Evolutionary conservation across 2,113 vertebrate genomes (phyloP).

Genomic region (Coracopsis vasa): DNA sequence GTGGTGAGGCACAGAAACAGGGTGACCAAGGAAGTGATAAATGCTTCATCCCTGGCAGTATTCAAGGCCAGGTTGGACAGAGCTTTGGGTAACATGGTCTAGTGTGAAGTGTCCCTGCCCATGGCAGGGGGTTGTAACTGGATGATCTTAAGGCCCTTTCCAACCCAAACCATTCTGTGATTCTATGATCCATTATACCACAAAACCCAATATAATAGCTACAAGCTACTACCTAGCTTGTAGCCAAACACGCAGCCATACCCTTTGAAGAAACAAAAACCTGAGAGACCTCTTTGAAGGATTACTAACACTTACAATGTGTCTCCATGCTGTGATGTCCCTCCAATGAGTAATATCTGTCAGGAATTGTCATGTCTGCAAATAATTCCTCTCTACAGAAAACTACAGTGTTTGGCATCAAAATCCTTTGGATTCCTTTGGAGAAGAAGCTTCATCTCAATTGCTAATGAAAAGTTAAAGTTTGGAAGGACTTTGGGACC

Average conservation of each 20-base stretch:
- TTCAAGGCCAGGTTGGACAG: too few relatives aligned
- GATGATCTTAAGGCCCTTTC: neutral
- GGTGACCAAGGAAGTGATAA: too few relatives aligned
- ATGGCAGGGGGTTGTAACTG: neutral
- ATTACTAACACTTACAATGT: rapidly evolving
- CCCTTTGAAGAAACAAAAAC: neutral
- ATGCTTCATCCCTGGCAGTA: too few relatives aligned
- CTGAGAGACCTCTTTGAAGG: neutral
- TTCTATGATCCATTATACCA: neutral
- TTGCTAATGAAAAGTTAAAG: neutral
- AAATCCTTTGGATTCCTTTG: neutral
- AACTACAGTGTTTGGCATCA: neutral
- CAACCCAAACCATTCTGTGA: neutral
- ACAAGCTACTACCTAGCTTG: neutral
- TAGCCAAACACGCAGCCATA: neutral
- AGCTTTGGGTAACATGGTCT: neutral
- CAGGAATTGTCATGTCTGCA: neutral
- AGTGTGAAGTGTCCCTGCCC: neutral
- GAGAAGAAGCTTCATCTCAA: neutral
- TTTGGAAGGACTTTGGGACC: neutral
- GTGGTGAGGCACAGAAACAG: too few relatives aligned
- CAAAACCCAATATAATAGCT: neutral
- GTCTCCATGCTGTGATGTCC: neutral
- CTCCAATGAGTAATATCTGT: neutral
- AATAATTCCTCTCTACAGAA: neutral